These are phyloP conservation scores for Nephrocerus scutellatus DNA, from an alignment of 2,888 invertebrate species.

Conservation along the genomic window DNA sequence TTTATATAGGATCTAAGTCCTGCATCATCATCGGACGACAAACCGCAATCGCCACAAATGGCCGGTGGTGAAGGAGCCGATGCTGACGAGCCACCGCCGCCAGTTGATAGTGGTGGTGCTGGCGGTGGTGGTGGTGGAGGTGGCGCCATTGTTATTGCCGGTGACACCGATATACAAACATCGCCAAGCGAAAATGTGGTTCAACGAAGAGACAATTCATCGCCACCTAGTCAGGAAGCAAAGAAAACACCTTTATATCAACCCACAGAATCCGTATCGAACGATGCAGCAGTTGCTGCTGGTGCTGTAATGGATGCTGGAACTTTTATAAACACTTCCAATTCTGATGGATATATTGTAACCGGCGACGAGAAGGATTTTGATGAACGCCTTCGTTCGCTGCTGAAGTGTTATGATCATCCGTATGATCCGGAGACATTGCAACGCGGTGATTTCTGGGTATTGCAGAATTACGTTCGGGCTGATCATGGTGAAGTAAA, in stretches of 20 bases:
- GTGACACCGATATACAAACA: conserved; percentile 12
- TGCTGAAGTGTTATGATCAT: conserved; percentile 59
- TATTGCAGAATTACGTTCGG: conserved; percentile 76
- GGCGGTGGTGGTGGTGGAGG: background rate
- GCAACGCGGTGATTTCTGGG: conserved; percentile 80
- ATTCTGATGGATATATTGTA: conserved; percentile 38
- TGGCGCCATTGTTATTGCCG: background rate
- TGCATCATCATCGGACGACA: conserved; percentile 29
- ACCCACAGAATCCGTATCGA: conserved; percentile 27
- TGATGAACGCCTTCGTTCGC: conserved; percentile 42
- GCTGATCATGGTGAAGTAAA: conserved; percentile 61
- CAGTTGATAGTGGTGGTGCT: conserved; percentile 26
- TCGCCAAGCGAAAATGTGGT: conserved; percentile 13
- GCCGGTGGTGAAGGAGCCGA: conserved; percentile 8
- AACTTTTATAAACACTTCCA: conserved; percentile 36
- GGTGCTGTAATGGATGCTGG: conserved; percentile 19
- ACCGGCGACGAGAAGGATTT: conserved; percentile 46
- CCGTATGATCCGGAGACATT: conserved; percentile 55
- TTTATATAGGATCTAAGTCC: conserved; percentile 24
- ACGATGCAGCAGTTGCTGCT: conserved; percentile 20
- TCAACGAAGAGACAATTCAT: too few relatives aligned
- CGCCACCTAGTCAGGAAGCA: too few relatives aligned
- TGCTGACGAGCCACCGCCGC: conserved; percentile 17
- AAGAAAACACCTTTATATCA: conserved; percentile 23
- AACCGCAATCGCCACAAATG: conserved; percentile 21